phyloP scores from a whole-genome alignment of 2,797 vertebrate genomes.

The Hippocampus kuda region DNA sequence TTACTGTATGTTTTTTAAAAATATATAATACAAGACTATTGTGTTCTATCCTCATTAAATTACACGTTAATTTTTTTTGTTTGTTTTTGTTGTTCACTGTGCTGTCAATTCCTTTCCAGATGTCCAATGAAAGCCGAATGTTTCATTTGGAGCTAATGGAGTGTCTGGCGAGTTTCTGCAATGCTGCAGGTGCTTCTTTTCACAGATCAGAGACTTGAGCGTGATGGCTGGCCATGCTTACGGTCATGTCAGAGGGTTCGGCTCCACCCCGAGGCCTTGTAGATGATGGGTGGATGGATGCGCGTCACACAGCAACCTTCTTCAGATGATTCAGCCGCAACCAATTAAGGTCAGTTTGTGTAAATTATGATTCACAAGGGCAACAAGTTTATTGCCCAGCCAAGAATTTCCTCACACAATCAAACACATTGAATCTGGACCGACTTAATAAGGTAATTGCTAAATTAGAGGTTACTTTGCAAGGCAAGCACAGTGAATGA shows the following conservation, averaged over 20 bases:
- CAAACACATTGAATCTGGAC: background rate
- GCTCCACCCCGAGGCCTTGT: background rate
- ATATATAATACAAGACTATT: no score
- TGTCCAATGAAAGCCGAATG: background rate
- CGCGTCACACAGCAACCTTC: background rate
- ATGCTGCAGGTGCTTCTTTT: background rate
- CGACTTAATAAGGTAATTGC: no score
- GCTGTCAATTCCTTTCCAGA: background rate
- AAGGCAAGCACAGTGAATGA: no score
- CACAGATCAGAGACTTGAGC: background rate
- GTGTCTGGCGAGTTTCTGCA: background rate
- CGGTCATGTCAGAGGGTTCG: background rate
- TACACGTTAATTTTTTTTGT: no score
- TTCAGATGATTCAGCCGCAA: background rate
- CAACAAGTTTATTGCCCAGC: no score
- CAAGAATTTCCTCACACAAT: no score
- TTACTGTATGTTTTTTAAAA: no score
- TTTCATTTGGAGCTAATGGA: background rate
- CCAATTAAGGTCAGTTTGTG: background rate
- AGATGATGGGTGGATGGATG: background rate
- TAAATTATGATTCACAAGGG: background rate
- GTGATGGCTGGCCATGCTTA: background rate
- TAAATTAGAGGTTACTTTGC: no score
- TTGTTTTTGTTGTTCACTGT: no score
- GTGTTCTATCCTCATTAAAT: no score